Percentiles rank a stretch among this genome's conserved stretches.
Evolutionary conservation across 2,797 vertebrate species (phyloP).

Genomic region (Oreochromis grahami): DNA sequence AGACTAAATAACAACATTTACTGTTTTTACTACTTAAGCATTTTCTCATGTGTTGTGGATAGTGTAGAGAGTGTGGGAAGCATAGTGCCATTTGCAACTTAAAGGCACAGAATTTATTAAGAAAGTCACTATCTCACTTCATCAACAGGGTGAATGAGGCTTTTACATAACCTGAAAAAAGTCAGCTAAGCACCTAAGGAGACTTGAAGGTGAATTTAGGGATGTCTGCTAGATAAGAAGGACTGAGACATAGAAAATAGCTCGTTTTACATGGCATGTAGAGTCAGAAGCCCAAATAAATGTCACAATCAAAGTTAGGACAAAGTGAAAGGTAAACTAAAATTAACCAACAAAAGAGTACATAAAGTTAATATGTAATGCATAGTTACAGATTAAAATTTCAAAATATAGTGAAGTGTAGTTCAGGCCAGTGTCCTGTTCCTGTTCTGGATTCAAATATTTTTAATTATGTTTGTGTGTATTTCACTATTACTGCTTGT

Average conservation of each 20-base stretch:
- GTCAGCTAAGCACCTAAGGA: neutral
- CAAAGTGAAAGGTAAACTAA: neutral
- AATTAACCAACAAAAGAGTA: neutral
- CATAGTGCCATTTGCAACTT: neutral
- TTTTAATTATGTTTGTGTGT: neutral
- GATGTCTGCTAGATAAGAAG: neutral
- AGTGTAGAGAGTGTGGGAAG: neutral
- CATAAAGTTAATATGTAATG: neutral
- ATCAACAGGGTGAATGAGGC: neutral
- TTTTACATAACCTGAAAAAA: neutral
- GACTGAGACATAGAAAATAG: neutral
- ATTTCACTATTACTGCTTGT: neutral
- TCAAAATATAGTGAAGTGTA: neutral
- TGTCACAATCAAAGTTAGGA: neutral
- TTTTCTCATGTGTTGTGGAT: neutral
- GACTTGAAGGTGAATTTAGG: neutral
- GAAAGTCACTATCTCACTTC: neutral
- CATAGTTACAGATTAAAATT: neutral
- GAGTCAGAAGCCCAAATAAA: neutral
- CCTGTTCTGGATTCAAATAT: neutral
- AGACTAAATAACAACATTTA: neutral
- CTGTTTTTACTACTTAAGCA: neutral
- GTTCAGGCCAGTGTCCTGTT: neutral
- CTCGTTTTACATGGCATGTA: neutral
- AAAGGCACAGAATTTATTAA: neutral